These are phyloP conservation scores for Daktulosphaira vitifoliae DNA, from an alignment of 1,140 invertebrate species.

Conservation along the genomic window DNA sequence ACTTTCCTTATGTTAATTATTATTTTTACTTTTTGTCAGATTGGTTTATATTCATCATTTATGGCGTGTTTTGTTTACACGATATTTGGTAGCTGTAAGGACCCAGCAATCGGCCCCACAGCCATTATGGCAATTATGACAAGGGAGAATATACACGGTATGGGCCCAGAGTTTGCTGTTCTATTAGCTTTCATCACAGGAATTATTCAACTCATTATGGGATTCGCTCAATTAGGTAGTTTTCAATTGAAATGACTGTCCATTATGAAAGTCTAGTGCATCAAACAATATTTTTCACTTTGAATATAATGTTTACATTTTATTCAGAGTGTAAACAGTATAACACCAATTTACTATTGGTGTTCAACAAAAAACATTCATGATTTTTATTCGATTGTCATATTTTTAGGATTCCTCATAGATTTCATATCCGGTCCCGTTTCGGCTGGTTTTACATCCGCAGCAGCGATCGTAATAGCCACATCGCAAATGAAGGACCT, in stretches of 20 bases:
- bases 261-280: too few species aligned
- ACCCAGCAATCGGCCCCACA: constrained; percentile 62
- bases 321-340: too few species aligned
- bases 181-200: constrained; percentile 72
- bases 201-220: constrained; percentile 68
- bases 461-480: constrained; percentile 80
- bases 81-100: constrained; percentile 65
- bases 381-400: too few species aligned
- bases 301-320: too few species aligned
- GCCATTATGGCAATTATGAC: constrained; percentile 59
- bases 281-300: too few species aligned
- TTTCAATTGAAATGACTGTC: too few species aligned
- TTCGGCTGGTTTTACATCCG: constrained; percentile 80
- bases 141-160: constrained; percentile 52
- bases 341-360: too few species aligned
- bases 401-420: constrained; percentile 84
- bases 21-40: too few species aligned
- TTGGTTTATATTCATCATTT: constrained; percentile 81
- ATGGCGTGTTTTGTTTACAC: constrained; percentile 73
- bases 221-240: constrained; percentile 72
- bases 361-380: too few species aligned
- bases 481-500: constrained; percentile 76
- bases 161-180: constrained; percentile 63
- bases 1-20: too few species aligned
- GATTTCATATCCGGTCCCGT: constrained; percentile 89